Conservation (phyloP, 2,888 invertebrate genomes). For the Pemphredon lugubris region DNA sequence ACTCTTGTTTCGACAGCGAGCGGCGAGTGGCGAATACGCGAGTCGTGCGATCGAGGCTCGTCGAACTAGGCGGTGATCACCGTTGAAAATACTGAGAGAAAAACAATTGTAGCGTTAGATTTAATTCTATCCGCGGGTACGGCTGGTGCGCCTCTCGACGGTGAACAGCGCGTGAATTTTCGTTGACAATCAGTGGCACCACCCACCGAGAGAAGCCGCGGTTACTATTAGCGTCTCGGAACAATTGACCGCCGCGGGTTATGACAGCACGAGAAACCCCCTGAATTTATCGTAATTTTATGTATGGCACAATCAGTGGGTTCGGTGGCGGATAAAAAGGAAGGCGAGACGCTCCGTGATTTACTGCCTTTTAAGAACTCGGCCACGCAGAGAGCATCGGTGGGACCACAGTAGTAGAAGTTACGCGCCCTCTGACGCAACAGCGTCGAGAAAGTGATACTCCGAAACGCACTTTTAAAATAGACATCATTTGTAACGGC, state of each 20-base stretch:
- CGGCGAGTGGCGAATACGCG: background rate
- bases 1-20: background rate
- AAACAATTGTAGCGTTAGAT: background rate
- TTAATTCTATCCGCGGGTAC: background rate
- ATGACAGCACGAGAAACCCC: slow-evolving; percentile 69
- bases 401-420: slow-evolving; percentile 40
- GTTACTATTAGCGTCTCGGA: slow-evolving; percentile 66
- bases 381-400: slow-evolving; percentile 21
- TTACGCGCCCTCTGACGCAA: slow-evolving; percentile 36
- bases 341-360: slow-evolving; percentile 72
- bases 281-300: slow-evolving; percentile 80
- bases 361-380: slow-evolving; percentile 72
- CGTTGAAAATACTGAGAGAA: no score
- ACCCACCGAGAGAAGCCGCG: slow-evolving; percentile 70
- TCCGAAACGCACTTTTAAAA: slow-evolving; percentile 40
- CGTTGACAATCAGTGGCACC: slow-evolving; percentile 68
- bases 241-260: slow-evolving; percentile 73
- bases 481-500: slow-evolving; percentile 37
- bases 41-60: no score
- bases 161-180: background rate
- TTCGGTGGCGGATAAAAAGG: slow-evolving; percentile 70
- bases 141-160: background rate
- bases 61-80: no score
- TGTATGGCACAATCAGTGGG: slow-evolving; percentile 78
- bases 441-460: slow-evolving; percentile 62